These are phyloP conservation scores for Sitophilus oryzae DNA, from an alignment of 1,140 invertebrate species.

Conservation along the genomic window DNA sequence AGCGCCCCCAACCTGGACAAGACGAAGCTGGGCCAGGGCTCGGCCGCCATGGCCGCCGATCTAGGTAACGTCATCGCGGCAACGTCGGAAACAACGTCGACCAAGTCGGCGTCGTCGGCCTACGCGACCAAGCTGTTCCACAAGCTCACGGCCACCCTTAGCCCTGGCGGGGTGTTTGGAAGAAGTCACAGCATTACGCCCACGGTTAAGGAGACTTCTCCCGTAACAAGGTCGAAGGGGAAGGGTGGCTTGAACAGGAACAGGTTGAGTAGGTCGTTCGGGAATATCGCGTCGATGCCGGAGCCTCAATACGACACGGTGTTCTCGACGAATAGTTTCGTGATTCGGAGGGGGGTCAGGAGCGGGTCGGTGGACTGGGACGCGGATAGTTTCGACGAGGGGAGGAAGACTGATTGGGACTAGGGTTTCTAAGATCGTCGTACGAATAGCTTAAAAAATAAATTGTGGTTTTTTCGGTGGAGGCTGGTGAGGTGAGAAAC, in stretches of 20 bases:
- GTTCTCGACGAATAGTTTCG: slow-evolving; percentile 42
- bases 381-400: slow-evolving; percentile 13
- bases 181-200: slow-evolving; percentile 41
- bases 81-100: slow-evolving; percentile 33
- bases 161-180: slow-evolving; percentile 32
- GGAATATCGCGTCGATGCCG: slow-evolving; percentile 40
- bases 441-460: too few species aligned
- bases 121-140: slow-evolving; percentile 38
- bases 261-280: slow-evolving; percentile 40
- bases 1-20: slow-evolving; percentile 80
- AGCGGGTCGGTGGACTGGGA: slow-evolving; percentile 30
- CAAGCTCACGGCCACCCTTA: slow-evolving; percentile 36
- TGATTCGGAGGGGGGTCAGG: slow-evolving; percentile 39
- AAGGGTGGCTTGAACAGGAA: slow-evolving; percentile 31
- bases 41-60: slow-evolving; percentile 43
- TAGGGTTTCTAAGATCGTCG: too few species aligned
- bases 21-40: slow-evolving; percentile 47
- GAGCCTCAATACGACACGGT: slow-evolving; percentile 46
- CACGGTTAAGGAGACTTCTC: slow-evolving; percentile 24
- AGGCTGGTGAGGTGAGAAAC: too few species aligned
- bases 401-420: background rate
- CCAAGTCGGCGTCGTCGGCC: slow-evolving; percentile 23
- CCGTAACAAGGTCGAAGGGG: background rate
- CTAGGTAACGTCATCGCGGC: too few species aligned
- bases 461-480: too few species aligned